Conservation (phyloP, 2,888 invertebrate species). For the Caenorhabditis sp. region DNA sequence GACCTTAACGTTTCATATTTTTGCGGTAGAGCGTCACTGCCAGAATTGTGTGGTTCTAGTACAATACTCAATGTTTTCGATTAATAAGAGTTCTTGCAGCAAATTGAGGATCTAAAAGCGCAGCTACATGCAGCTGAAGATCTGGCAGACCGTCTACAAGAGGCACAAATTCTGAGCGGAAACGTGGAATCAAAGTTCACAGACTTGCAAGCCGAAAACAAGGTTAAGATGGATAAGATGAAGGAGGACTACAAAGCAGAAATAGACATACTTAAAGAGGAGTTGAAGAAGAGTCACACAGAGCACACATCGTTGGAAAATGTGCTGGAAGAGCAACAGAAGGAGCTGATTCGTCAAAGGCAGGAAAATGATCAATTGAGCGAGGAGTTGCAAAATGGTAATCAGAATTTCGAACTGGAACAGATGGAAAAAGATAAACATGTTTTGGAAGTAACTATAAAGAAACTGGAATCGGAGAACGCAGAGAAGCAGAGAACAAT, state of each 20-base stretch:
- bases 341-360: constrained; percentile 42
- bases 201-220: constrained; percentile 31
- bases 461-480: constrained; percentile 8
- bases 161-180: constrained; percentile 39
- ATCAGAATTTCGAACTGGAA: constrained; percentile 21
- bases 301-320: constrained; percentile 47
- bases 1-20: too few relatives aligned
- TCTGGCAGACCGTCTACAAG: constrained; percentile 26
- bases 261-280: constrained; percentile 30
- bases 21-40: too few relatives aligned
- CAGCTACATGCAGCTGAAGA: constrained; percentile 42
- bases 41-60: too few relatives aligned
- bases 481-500: constrained; percentile 2
- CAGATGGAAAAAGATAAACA: constrained; percentile 42
- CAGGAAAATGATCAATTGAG: constrained; percentile 29
- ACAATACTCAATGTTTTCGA: too few relatives aligned
- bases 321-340: constrained; percentile 56
- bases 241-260: constrained; percentile 23
- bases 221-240: constrained; percentile 28
- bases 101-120: constrained; percentile 13
- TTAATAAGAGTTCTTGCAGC: neutral
- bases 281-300: constrained; percentile 45
- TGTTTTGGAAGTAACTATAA: too few relatives aligned
- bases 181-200: constrained; percentile 31
- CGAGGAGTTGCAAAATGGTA: constrained; percentile 20